Evolutionary conservation across 2,113 vertebrate species (phyloP).

Genomic region (Centrocercus urophasianus): DNA sequence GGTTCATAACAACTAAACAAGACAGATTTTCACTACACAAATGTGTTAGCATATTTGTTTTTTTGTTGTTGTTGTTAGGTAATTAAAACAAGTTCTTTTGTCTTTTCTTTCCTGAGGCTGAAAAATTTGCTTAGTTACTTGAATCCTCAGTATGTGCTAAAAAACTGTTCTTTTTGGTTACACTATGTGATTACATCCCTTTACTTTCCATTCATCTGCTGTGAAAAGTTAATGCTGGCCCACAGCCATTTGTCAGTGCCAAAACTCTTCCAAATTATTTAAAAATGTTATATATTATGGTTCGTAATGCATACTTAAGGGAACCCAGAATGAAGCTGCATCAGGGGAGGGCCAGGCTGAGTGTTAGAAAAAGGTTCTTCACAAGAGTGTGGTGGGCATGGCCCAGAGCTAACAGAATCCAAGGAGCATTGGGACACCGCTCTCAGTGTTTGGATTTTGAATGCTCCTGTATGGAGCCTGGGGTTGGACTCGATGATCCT

Average conservation of each 20-base stretch:
- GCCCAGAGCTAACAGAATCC: neutral
- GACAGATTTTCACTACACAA: neutral
- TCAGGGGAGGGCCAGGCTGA: neutral
- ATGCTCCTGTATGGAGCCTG: neutral
- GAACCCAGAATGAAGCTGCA: neutral
- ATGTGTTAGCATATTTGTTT: neutral
- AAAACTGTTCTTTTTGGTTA: neutral
- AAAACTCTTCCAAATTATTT: neutral
- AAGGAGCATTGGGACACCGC: neutral
- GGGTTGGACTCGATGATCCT: neutral
- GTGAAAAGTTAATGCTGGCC: neutral
- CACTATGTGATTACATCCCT: neutral
- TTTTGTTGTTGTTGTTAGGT: neutral
- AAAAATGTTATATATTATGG: neutral
- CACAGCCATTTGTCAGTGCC: neutral
- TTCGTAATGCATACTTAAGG: neutral
- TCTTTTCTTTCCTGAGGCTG: neutral
- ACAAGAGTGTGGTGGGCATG: neutral
- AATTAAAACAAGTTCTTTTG: neutral
- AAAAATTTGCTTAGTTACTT: neutral
- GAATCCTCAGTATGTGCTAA: neutral
- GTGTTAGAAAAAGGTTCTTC: neutral
- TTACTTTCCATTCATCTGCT: neutral
- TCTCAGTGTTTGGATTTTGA: neutral
- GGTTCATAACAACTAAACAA: neutral